Percentiles rank a stretch among this genome's conserved stretches.
Conservation (phyloP, 2,888 invertebrate species). For the Mythimna vitellina region DNA sequence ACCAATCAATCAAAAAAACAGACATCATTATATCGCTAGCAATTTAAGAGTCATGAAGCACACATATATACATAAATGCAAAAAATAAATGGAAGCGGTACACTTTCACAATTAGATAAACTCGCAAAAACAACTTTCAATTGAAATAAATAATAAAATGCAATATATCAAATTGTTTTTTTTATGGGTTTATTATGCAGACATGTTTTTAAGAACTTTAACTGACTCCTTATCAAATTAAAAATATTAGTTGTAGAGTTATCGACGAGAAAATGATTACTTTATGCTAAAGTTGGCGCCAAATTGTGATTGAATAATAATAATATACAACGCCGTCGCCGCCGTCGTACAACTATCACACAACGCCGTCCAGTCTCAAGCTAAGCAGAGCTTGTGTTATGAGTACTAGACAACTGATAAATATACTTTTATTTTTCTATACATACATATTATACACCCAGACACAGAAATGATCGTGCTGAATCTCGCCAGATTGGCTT, state of each 20-base stretch:
- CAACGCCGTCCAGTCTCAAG: no score
- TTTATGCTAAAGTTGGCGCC: background rate
- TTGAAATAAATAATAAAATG: conserved; percentile 27
- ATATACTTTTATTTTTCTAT: no score
- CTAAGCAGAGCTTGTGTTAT: no score
- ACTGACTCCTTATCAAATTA: conserved; percentile 4
- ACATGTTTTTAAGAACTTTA: conserved; percentile 7
- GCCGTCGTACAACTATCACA: no score
- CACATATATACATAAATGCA: background rate
- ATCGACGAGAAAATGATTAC: conserved; percentile 14
- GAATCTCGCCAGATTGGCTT: no score
- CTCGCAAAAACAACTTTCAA: conserved; percentile 35
- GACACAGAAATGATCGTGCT: no score
- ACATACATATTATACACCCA: no score
- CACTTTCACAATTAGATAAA: conserved; percentile 42
- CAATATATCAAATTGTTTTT: conserved; percentile 26
- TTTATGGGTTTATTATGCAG: conserved; percentile 38
- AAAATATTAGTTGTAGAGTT: conserved; percentile 5
- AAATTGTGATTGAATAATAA: no score
- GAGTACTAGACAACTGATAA: no score
- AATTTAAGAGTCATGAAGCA: conserved; percentile 24
- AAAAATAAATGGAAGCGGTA: conserved; percentile 15
- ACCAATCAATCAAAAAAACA: conserved; percentile 46
- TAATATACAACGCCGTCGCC: no score
- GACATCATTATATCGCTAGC: conserved; percentile 38